These are phyloP conservation scores for Andrena haemorrhoa DNA, from an alignment of 2,888 invertebrate species.

Conservation along the genomic window DNA sequence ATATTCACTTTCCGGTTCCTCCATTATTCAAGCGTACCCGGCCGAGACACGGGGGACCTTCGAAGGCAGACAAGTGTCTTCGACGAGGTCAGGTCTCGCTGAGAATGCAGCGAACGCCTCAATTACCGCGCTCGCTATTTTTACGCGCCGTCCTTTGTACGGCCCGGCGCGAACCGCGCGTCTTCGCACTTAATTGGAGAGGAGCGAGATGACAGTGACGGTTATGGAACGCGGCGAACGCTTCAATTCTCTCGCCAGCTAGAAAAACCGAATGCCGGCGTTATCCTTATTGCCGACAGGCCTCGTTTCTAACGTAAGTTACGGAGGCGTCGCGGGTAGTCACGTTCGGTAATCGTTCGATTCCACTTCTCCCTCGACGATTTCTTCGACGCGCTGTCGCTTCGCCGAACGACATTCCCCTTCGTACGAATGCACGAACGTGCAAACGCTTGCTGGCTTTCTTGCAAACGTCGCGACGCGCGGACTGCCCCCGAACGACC, in stretches of 20 bases:
- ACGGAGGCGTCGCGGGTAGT: constrained; percentile 59
- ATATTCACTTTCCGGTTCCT: constrained; percentile 68
- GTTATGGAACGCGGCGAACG: constrained; percentile 35
- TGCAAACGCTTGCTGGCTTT: constrained; percentile 61
- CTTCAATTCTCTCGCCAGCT: constrained; percentile 32
- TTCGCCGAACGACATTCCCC: constrained; percentile 68
- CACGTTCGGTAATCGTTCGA: constrained; percentile 70
- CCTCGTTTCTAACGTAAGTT: constrained; percentile 52
- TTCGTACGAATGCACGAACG: constrained; percentile 70
- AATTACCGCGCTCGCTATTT: constrained; percentile 30
- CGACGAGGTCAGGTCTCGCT: constrained; percentile 28
- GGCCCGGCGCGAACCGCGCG: neutral
- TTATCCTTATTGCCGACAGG: constrained; percentile 52
- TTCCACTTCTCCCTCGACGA: constrained; percentile 59
- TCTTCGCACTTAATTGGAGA: constrained; percentile 39
- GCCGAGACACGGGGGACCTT: constrained; percentile 43
- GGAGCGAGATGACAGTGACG: constrained; percentile 7
- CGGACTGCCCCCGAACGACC: constrained; percentile 20
- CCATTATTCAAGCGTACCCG: constrained; percentile 62
- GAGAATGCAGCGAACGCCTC: constrained; percentile 27
- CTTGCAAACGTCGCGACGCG: constrained; percentile 23
- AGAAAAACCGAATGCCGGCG: constrained; percentile 54
- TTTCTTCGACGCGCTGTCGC: constrained; percentile 59
- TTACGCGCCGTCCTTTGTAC: neutral
- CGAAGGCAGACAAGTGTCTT: constrained; percentile 57